Evolutionary conservation across 1,140 invertebrate genomes (phyloP), one percentile per base, ranked within the genome.

Genomic region (Druon quercuslanigerum): DNA sequence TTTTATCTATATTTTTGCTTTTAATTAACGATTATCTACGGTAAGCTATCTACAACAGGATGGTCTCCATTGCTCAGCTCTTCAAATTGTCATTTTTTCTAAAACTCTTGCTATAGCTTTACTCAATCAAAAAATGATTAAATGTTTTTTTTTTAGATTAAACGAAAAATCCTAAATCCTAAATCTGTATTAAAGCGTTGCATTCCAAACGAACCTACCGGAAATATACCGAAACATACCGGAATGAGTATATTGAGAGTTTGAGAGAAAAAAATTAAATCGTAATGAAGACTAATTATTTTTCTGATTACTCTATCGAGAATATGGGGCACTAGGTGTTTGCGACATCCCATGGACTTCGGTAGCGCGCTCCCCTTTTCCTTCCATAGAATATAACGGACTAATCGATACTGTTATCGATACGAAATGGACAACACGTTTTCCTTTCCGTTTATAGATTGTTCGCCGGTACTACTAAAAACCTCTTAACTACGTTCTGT

Each of bases 271-370:
- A 40, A 66, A 66, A 66, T 16, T 9, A 66, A 66, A n/a, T 66
- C 33, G 57, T 57, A 46, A 56, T 80, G 50, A 57, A 19, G 51
- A 73, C 72, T 76, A 73, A 80, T 80, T 80, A 80, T 77, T 77
- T 73, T 57, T 25, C 79, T 80, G 77, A 80, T 80, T 80, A 77
- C 75, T 60, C 50, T 77, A 74, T 77, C 51, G 75, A 74, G 72
- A 73, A 73, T 25, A 71, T 60, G 13, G 60, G 60, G 66, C 74
- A 71, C 51, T 51, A 71, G 17, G 74, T 52, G 57, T 19, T 19
- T 54, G 14, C 40, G 51, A 75, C 71, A 71, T 76, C 66, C 74
- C 25, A 52, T 60, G 60, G 54, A 66, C 66, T 51, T 75, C 74
- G 52, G 25, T 72, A 72, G 50, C 52, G 71, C 70, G 66, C 19